A percentile compares a stretch with the other conserved stretches of the same genome.
phyloP scores from a whole-genome alignment of 2,888 invertebrate genomes.

The Lathronympha strigana region DNA sequence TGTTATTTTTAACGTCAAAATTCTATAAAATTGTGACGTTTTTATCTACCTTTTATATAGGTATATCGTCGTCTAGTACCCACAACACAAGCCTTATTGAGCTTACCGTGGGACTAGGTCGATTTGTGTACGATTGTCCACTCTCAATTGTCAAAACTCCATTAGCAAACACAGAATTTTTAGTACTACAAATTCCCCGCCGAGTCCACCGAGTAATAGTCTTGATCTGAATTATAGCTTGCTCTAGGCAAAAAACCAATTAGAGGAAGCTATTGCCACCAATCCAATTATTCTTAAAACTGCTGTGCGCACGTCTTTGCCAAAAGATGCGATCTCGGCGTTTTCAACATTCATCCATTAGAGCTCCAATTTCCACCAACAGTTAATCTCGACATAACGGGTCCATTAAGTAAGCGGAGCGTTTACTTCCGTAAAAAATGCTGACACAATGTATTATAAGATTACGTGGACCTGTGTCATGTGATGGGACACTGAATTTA shows the following conservation, averaged over 20 bases:
- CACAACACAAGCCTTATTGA: too few relatives aligned
- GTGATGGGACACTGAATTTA: slow-evolving; percentile 28
- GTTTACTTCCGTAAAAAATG: slow-evolving; percentile 38
- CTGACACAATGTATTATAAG: slow-evolving; percentile 35
- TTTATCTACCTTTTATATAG: too few relatives aligned
- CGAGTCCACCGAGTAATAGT: not conserved
- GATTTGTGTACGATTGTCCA: too few relatives aligned
- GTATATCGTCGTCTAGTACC: too few relatives aligned
- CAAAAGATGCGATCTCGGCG: slow-evolving; percentile 40
- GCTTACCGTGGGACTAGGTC: too few relatives aligned
- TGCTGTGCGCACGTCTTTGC: slow-evolving; percentile 40
- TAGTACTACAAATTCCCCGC: not conserved
- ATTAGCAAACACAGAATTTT: not conserved
- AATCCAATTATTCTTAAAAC: slow-evolving; percentile 43
- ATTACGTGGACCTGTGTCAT: slow-evolving; percentile 33
- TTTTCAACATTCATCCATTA: slow-evolving; percentile 43
- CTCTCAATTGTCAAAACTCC: too few relatives aligned
- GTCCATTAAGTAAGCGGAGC: slow-evolving; percentile 40
- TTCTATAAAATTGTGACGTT: too few relatives aligned
- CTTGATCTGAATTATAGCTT: slow-evolving; percentile 33
- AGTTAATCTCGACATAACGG: slow-evolving; percentile 43
- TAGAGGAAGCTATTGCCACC: slow-evolving; percentile 36
- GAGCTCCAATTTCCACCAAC: slow-evolving; percentile 42
- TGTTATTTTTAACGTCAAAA: too few relatives aligned
- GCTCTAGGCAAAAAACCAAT: slow-evolving; percentile 36